These are phyloP conservation scores for Trogon surrucura DNA, from an alignment of 2,113 vertebrate species.

Conservation along the genomic window DNA sequence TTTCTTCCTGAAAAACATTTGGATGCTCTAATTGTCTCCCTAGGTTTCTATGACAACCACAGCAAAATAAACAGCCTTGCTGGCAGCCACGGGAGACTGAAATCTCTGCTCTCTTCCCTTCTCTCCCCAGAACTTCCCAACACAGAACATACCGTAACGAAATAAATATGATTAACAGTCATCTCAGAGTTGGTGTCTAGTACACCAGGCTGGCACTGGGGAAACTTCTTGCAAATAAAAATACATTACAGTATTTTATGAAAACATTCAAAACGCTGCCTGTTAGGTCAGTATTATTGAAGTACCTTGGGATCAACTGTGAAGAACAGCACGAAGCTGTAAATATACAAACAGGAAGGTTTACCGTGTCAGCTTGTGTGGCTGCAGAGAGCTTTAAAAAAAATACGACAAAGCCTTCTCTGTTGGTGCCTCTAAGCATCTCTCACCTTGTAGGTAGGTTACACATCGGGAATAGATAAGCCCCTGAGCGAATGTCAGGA, in stretches of 20 bases:
- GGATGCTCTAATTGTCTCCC: conserved; percentile 41
- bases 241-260: not conserved
- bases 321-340: not conserved
- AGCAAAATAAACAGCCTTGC: conserved; percentile 56
- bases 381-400: not conserved
- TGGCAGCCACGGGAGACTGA: conserved; percentile 42
- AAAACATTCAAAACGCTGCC: not conserved
- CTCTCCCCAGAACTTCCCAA: not conserved
- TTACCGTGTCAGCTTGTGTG: not conserved
- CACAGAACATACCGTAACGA: not conserved
- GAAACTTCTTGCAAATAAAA: conserved; percentile 17
- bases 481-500: not conserved
- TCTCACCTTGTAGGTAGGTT: not conserved
- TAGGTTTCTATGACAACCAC: conserved; percentile 58
- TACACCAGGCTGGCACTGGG: not conserved
- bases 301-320: not conserved
- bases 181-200: not conserved
- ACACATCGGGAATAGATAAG: not conserved
- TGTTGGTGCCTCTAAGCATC: not conserved
- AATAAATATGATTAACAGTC: conserved; percentile 3
- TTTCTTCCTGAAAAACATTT: conserved; percentile 41
- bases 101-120: conserved; percentile 10
- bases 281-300: not conserved
- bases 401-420: not conserved
- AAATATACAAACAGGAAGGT: not conserved